Evolutionary conservation across 2,113 vertebrate species (phyloP), one percentile per base, ranked within the genome.

Genomic region (Mormyrus iriodes): DNA sequence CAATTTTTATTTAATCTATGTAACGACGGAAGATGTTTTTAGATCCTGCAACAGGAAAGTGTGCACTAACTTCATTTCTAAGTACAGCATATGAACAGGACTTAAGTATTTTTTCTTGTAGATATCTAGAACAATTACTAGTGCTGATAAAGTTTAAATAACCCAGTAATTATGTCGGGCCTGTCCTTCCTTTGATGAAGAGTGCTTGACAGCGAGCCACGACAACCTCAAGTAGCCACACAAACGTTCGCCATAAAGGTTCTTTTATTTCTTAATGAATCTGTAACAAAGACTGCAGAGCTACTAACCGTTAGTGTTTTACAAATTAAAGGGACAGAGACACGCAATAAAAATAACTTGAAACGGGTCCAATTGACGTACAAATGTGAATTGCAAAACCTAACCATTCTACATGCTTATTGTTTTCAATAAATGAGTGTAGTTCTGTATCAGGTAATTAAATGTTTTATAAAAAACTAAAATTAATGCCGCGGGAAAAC

Each of bases 111-210:
- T 49, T 17, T 58, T 53, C 83, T 86, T 31, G 83, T 53, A 49
- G 82, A 65, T 89, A 89, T 86, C 83, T 31, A 49, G 82, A 42
- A 65, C 83, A 86, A 69, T 89, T 85, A 65, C 53, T 89, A n/a
- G 13, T 35, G 24, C 82, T 85, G 82, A 79, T 76, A 53, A 88
- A 89, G 79, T 89, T 49, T 27, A 53, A 89, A 89, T 86, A 48
- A 39, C 83, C 53, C 39, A 86, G 55, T 35, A 85, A 69, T 89
- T 89, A 89, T 53, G 39, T 65, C 39, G 27, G 39, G 79, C 52
- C 53, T 84, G 73, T 84, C 31, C 19, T 10, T 39, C 48, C 27
- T 31, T 55, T 55, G 42, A 84, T 39, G 51, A 84, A 84, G 73
- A 49, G 82, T 44, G 13, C 44, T 85, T 48, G 52, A 24, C 39